phyloP scores from a whole-genome alignment of 2,888 invertebrate species.

The Drosophila demipolita region DNA sequence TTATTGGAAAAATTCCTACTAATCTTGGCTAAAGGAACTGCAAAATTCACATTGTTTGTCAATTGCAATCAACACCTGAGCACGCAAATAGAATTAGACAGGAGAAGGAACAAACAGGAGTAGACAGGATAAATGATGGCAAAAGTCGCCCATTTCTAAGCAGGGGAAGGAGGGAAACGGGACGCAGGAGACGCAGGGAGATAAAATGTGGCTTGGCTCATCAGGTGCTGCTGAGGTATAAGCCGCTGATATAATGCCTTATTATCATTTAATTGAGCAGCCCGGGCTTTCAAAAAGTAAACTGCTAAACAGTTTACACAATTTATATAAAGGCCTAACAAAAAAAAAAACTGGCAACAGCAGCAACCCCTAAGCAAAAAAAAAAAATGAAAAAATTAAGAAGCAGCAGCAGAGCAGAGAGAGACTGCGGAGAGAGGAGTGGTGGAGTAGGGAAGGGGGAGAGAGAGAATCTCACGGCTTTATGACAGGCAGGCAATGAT shows the following conservation, averaged over 20 bases:
- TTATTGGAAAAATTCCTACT: constrained; percentile 30
- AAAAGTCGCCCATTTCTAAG: constrained; percentile 5
- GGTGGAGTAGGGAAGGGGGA: neutral
- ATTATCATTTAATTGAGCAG: constrained; percentile 69
- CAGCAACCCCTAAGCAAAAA: constrained; percentile 27
- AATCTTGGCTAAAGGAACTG: constrained; percentile 25
- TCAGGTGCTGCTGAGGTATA: constrained; percentile 52
- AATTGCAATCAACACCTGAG: constrained; percentile 35
- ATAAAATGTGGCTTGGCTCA: constrained; percentile 22
- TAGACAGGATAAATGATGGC: constrained; percentile 8
- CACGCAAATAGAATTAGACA: neutral
- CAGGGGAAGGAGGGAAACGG: neutral
- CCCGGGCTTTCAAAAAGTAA: constrained; percentile 35
- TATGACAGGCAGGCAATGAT: constrained; percentile 66
- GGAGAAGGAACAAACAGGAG: neutral
- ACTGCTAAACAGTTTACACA: constrained; percentile 68
- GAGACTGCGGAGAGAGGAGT: neutral
- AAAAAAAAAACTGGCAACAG: constrained; percentile 8
- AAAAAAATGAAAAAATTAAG: constrained; percentile 4
- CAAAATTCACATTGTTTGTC: constrained; percentile 28
- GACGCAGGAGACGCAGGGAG: neutral
- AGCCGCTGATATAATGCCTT: constrained; percentile 57
- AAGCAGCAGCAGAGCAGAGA: neutral
- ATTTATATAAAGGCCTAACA: constrained; percentile 37
- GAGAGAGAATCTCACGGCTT: constrained; percentile 50